These are phyloP conservation scores for Cotesia chilonis DNA, from an alignment of 1,140 invertebrate genomes.

Conservation along the genomic window DNA sequence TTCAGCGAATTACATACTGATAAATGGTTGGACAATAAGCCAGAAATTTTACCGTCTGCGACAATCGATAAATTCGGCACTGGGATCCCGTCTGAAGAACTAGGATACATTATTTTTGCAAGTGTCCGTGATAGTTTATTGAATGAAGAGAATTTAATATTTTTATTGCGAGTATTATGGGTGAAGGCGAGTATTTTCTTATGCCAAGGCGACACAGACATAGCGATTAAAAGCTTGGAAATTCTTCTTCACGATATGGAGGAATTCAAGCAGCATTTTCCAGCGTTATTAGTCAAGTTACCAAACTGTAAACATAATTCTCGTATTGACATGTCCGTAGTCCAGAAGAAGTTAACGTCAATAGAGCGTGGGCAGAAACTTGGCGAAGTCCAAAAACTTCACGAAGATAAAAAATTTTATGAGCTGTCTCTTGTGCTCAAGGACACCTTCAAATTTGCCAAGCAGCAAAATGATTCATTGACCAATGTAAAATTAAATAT, in stretches of 20 bases:
- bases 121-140: conserved; percentile 61
- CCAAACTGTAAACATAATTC: conserved; percentile 67
- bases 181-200: conserved; percentile 66
- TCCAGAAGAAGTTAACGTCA: conserved; percentile 64
- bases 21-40: conserved; percentile 67
- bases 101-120: conserved; percentile 61
- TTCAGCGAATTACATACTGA: conserved; percentile 72
- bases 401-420: conserved; percentile 71
- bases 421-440: conserved; percentile 73
- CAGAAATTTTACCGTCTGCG: conserved; percentile 57
- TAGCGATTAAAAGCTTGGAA: conserved; percentile 64
- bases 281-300: conserved; percentile 57
- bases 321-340: conserved; percentile 58
- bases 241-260: conserved; percentile 58
- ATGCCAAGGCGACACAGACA: conserved; percentile 63
- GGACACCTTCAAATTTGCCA: conserved; percentile 70
- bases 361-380: conserved; percentile 69
- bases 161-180: conserved; percentile 66
- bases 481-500: conserved; percentile 53
- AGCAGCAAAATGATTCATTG: conserved; percentile 52
- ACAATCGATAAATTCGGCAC: conserved; percentile 54
- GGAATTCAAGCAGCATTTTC: conserved; percentile 50
- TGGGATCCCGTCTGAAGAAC: conserved; percentile 59
- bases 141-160: conserved; percentile 56
- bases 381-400: conserved; percentile 68